Conservation (phyloP, 2,113 vertebrate genomes). For the Aphelocoma coerulescens region DNA sequence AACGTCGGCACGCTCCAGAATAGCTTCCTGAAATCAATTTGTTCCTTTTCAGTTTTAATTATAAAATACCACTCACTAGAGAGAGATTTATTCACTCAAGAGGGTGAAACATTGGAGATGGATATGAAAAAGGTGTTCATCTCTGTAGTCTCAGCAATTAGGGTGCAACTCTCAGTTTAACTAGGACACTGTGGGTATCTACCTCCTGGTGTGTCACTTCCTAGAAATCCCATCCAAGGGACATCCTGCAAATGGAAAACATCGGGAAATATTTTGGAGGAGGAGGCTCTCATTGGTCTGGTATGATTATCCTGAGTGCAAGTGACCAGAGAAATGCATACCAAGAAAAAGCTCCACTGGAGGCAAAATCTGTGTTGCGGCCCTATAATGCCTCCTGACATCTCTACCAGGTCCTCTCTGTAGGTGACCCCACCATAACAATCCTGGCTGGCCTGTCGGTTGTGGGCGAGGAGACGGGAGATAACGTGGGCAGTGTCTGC, state of each 20-base stretch:
- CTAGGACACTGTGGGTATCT: not conserved
- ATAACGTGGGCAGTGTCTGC: not conserved
- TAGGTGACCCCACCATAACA: constrained; percentile 1
- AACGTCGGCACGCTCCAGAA: not conserved
- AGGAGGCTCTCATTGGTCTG: not conserved
- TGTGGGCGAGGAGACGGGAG: not conserved
- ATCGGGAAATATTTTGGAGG: not conserved
- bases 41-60: constrained; percentile 62
- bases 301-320: not conserved
- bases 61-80: constrained; percentile 30
- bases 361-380: not conserved
- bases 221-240: not conserved
- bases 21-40: constrained; percentile 45
- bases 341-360: not conserved
- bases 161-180: not conserved
- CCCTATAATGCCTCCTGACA: not conserved
- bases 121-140: not conserved
- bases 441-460: not conserved
- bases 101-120: not conserved
- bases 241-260: not conserved
- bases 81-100: constrained; percentile 38
- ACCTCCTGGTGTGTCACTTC: not conserved
- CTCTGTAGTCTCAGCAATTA: not conserved
- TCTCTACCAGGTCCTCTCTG: not conserved
- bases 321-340: not conserved